A percentile compares a stretch with the other conserved stretches of the same genome.
Evolutionary conservation across 2,113 vertebrate genomes (phyloP).

Genomic region (Mobula birostris): DNA sequence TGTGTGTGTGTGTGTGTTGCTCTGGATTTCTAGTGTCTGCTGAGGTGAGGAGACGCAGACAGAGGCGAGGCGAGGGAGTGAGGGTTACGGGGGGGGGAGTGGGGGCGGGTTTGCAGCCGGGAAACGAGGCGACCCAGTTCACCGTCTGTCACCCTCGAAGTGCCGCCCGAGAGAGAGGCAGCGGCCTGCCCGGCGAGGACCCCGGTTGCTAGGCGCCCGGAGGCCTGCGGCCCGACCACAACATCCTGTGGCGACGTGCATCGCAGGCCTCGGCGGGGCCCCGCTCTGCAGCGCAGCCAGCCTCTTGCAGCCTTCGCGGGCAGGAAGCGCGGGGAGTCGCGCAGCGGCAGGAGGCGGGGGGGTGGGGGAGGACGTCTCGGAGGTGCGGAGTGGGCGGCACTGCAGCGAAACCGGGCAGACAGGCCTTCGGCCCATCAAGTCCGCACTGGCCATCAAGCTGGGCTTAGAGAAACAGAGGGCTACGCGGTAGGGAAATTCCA

Average conservation of each 20-base stretch:
- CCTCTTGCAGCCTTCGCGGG: neutral
- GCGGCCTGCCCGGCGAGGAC: neutral
- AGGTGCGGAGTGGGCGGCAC: neutral
- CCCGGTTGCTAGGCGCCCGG: neutral
- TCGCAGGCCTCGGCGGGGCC: neutral
- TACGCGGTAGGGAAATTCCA: too few species aligned
- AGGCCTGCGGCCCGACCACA: neutral
- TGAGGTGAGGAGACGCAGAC: too few species aligned
- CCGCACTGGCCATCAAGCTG: too few species aligned
- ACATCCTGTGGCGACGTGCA: neutral
- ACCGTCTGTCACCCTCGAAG: too few species aligned
- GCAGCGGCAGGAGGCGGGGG: neutral
- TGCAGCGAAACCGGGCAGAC: neutral
- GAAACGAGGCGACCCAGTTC: too few species aligned
- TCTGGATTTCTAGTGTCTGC: too few species aligned
- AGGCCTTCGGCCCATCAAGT: too few species aligned
- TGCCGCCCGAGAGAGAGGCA: too few species aligned
- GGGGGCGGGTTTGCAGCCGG: too few species aligned
- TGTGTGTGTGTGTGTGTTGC: too few species aligned
- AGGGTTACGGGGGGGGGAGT: neutral
- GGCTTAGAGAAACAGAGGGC: too few species aligned
- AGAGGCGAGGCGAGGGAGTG: neutral
- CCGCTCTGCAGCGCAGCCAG: neutral
- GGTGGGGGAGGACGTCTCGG: neutral
- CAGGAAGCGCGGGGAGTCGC: neutral